Evolutionary conservation across 2,888 invertebrate genomes (phyloP), one percentile per base, ranked within the genome.

Genomic region (Sceliomorpha sp.): DNA sequence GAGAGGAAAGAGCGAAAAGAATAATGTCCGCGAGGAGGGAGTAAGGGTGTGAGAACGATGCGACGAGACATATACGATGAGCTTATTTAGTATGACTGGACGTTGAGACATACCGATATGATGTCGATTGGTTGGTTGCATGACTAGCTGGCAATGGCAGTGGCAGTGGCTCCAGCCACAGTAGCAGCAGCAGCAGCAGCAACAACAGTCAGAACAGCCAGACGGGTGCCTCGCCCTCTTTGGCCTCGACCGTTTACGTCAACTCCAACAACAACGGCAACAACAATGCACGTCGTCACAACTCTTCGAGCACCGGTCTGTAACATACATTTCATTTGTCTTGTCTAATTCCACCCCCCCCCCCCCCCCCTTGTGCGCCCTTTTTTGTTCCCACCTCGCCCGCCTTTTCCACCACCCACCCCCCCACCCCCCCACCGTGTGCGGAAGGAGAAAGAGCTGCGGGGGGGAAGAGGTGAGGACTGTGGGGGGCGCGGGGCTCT

Each of bases 121-220:
- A 76, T 72, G 79, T 79, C 77, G 80, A 80, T 85, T 84, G 77
- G 83, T 86, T 85, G 85, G 80, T 88, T 88, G 87, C 87, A 86
- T 88, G 87, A 85, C 80, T 85, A 81, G 82, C 80, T 78, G 83
- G 77, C 76, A 78, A 72, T 71, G 78, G 77, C 64, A 74, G 74
- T 75, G 79, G 82, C 71, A 75, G 72, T 76, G 79, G 79, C 62
- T 76, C 75, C 74, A 80, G 82, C 62, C 75, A 78, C 76, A 78
- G 76, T 72, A 75, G 78, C 77, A 80, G 82, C 78, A 77, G 78
- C 67, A 82, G 83, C 76, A 81, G 84, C 79, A 85, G 86, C 80
- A 84, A 72, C 78, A 84, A 79, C 84, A 88, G 87, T 81, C 86
- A 87, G 59, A 87, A 86, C 83, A 87, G 86, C 79, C 88, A 87